Base-by-base conservation (phyloP, 1,140 invertebrate genomes). In the Eubasilissa regina region DNA sequence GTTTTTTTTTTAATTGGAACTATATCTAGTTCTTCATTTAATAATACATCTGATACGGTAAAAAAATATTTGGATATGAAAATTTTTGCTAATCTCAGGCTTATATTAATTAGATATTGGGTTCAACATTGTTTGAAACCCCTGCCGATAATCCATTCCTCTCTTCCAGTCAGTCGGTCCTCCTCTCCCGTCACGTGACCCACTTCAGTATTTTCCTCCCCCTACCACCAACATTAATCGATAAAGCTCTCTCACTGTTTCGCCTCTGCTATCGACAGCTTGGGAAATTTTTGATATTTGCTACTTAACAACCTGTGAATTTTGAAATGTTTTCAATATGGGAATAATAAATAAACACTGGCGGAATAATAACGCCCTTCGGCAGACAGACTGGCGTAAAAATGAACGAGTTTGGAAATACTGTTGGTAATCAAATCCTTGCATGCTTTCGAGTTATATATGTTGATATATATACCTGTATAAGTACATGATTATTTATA, bases 301-400 rank as follows among this genome's bases (percentile, higher is more conserved):
- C 68, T 66, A 72, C 72, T 79, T 79, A 74, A 79, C 70, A 78
- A 78, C 64, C 76, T 70, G 53, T 72, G 55, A 79, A 74, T 58
- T 48, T 21, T 51, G 45, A 10, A 75, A 47, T 60, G 56, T 58
- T 56, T 55, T 35, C 60, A 64, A 64, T 58, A 17, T 45, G 8
- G 53, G n/a, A 58, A 43, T 55, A 43, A 44, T 44, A 44, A 43
- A 55, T 15, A 60, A 55, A 72, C 45, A 74, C 17, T 21, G 9
- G 12, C 25, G 17, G 9, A 55, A 21, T 47, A 64, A 64, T 64
- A 25, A 8, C 60, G 25, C n/a, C n/a, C n/a, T n/a, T n/a, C n/a
- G n/a, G n/a, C 21, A 43, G n/a, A 15, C 48, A 51, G n/a, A 19
- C 47, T 45, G 25, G 25, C 25, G 25, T 6, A 35, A 35, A 35